Evolutionary conservation across 2,797 vertebrate genomes (phyloP).

Genomic region (Limnodromus scolopaceus): DNA sequence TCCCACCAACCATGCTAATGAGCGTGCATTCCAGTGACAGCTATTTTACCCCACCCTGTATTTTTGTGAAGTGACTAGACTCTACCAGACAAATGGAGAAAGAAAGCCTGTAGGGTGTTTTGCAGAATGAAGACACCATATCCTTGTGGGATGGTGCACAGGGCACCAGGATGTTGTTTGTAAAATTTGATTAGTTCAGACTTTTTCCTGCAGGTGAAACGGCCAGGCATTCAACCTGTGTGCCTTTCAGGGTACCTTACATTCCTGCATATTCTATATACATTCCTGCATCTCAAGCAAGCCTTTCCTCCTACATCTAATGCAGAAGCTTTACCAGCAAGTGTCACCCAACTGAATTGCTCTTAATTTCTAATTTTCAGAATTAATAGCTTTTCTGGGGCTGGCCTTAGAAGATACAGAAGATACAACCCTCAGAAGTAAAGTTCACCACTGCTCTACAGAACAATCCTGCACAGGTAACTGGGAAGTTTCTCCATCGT

Average conservation of each 20-base stretch:
- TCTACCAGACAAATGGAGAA: neutral
- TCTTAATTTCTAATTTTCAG: neutral
- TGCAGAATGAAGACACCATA: neutral
- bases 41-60: neutral
- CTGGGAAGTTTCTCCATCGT: neutral
- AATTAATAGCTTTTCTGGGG: neutral
- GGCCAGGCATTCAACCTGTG: neutral
- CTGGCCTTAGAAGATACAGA: neutral
- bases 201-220: neutral
- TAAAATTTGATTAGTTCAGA: neutral
- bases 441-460: neutral
- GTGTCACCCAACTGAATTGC: neutral
- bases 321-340: neutral
- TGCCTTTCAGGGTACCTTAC: neutral
- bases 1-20: accelerated
- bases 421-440: neutral
- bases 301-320: neutral
- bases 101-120: neutral
- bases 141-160: neutral
- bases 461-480: neutral
- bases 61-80: neutral
- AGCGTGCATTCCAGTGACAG: neutral
- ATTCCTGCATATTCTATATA: neutral
- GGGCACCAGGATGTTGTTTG: neutral
- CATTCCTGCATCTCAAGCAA: neutral